Base-by-base conservation (phyloP, 2,113 vertebrate genomes). In the Trematomus loennbergii region DNA sequence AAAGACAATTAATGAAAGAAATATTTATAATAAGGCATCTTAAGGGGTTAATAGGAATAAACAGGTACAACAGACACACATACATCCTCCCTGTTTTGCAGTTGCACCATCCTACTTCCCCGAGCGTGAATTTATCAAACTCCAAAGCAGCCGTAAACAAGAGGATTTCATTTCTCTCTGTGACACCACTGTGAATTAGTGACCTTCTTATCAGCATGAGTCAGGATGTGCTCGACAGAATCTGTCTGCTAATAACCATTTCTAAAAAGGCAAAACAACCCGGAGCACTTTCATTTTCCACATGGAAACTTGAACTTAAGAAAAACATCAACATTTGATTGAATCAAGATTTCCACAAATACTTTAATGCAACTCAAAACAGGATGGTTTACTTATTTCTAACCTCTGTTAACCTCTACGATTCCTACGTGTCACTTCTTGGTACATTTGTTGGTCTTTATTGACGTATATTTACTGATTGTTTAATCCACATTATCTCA, bases 151-250 rank as follows among this genome's bases (percentile, higher is more conserved):
- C 45, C 3, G 57, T 76, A 81, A 75, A 86, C 73, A 84, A 72
- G 61, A 75, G 15, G 66, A 68, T 79, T 72, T 69, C 53, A 57
- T 72, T 84, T 69, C 49, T 70, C 60, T 65, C 5, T 70, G 67
- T 80, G 85, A 89, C 85, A 83, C 61, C 18, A 20, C 50, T 80
- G 76, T 80, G 68, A 87, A 78, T 89, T 53, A 69, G 70, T 57
- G 62, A 72, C 75, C 66, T 48, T 49, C 82, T 81, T 86, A 78
- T 89, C 81, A 76, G 75, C 25, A 9, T 12, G 57, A 5, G 50
- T 12, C 86, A 81, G 53, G 45, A 69, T 84, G 62, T 72, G 61
- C 46, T 48, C 60, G 49, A 66, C 54, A 12, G 40, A 58, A 63
- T 73, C 59, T 49, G 55, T 62, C 59, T 54, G n/a, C 59, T 59